Evolutionary conservation across 1,140 invertebrate species (phyloP).

Genomic region (Heliconius congener): DNA sequence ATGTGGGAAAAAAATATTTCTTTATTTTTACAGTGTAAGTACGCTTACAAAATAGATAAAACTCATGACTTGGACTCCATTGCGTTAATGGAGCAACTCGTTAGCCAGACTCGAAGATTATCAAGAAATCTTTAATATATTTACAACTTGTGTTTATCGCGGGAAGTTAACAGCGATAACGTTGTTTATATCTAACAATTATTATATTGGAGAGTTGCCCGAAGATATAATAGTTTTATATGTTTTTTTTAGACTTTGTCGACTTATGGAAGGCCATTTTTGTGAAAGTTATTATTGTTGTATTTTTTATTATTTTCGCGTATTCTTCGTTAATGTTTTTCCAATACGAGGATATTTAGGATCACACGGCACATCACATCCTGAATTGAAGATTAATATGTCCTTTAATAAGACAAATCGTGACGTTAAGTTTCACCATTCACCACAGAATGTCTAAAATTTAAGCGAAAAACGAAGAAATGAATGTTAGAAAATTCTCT

Average conservation of each 20-base stretch:
- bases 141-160: slow-evolving; percentile 46
- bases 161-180: background rate
- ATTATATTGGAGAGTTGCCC: background rate
- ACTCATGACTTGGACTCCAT: slow-evolving; percentile 40
- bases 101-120: slow-evolving; percentile 65
- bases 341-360: no score
- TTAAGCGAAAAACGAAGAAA: no score
- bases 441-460: no score
- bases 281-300: background rate
- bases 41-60: background rate
- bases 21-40: background rate
- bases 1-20: background rate
- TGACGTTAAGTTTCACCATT: no score
- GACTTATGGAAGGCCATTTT: background rate
- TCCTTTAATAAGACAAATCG: no score
- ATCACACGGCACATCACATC: no score
- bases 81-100: slow-evolving; percentile 62
- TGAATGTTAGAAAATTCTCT: no score
- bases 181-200: background rate
- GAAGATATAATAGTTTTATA: background rate
- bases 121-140: slow-evolving; percentile 61
- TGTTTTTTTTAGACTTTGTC: background rate
- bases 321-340: no score
- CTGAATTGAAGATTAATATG: no score
- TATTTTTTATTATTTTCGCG: background rate